These are phyloP conservation scores for Tetraneura akinire DNA, from an alignment of 1,140 invertebrate genomes.

Conservation along the genomic window DNA sequence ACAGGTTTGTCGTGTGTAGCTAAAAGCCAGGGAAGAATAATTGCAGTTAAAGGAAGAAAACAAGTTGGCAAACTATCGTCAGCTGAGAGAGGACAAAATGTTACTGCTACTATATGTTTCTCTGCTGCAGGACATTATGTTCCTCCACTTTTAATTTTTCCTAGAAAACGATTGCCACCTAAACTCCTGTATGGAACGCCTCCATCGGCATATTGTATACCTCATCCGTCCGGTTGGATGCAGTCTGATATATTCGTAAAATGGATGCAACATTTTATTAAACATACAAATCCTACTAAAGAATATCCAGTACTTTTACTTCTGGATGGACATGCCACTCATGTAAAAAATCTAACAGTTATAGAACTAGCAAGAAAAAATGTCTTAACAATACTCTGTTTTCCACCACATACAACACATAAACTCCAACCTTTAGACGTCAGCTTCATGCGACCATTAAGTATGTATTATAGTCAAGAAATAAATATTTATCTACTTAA, in stretches of 20 bases:
- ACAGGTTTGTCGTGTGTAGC: neutral
- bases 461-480: conserved; percentile 53
- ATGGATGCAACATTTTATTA: neutral
- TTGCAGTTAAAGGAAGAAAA: conserved; percentile 58
- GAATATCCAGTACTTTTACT: conserved; percentile 55
- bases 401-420: conserved; percentile 59
- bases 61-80: conserved; percentile 53
- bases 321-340: conserved; percentile 45
- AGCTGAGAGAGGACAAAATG: conserved; percentile 38
- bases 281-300: neutral
- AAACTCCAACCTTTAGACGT: conserved; percentile 57
- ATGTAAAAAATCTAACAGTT: conserved; percentile 53
- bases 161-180: conserved; percentile 54
- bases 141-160: conserved; percentile 58
- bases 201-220: conserved; percentile 34
- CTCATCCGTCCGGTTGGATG: neutral
- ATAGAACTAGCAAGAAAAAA: conserved; percentile 57
- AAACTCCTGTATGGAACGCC: neutral
- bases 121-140: conserved; percentile 57
- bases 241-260: neutral
- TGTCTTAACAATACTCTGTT: conserved; percentile 58
- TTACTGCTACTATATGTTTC: conserved; percentile 55
- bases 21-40: conserved; percentile 54
- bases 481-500: conserved; percentile 52
- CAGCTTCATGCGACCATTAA: conserved; percentile 54